A percentile compares a stretch with the other conserved stretches of the same genome.
phyloP scores from a whole-genome alignment of 1,140 invertebrate genomes.

The Scaptomyza montana region DNA sequence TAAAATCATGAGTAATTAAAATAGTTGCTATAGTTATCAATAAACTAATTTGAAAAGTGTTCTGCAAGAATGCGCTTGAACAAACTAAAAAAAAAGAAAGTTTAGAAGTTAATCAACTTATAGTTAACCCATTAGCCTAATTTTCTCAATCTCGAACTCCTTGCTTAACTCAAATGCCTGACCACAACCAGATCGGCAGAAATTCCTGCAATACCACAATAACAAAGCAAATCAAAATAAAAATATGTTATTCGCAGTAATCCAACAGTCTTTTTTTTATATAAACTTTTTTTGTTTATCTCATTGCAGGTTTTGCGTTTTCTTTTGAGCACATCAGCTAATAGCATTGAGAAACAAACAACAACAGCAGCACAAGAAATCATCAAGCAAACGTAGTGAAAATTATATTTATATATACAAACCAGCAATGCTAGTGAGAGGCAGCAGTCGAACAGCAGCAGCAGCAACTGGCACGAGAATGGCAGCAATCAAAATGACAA shows the following conservation, averaged over 20 bases:
- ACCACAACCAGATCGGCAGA: conserved; percentile 8
- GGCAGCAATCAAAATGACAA: conserved; percentile 72
- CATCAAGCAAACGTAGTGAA: conserved; percentile 37
- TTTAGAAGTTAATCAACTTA: background rate
- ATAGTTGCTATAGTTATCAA: too few species aligned
- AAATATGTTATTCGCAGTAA: conserved; percentile 20
- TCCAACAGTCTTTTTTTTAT: conserved; percentile 12
- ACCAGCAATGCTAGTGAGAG: conserved; percentile 34
- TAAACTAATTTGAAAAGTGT: background rate
- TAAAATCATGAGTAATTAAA: too few species aligned
- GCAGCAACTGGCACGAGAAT: conserved; percentile 64
- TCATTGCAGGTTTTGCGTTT: conserved; percentile 73
- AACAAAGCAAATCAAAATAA: conserved; percentile 1
- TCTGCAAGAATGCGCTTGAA: background rate
- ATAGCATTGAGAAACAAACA: conserved; percentile 67
- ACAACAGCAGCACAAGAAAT: conserved; percentile 12
- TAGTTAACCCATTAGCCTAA: background rate
- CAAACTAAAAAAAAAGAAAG: background rate
- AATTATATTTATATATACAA: conserved; percentile 52
- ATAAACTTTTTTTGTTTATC: conserved; percentile 45
- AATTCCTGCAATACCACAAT: conserved; percentile 14
- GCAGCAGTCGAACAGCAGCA: conserved; percentile 27
- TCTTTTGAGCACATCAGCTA: conserved; percentile 66
- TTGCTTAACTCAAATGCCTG: background rate
- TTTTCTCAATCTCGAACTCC: background rate